These are phyloP conservation scores for Alcis repandata DNA, from an alignment of 2,888 invertebrate species.

Conservation along the genomic window DNA sequence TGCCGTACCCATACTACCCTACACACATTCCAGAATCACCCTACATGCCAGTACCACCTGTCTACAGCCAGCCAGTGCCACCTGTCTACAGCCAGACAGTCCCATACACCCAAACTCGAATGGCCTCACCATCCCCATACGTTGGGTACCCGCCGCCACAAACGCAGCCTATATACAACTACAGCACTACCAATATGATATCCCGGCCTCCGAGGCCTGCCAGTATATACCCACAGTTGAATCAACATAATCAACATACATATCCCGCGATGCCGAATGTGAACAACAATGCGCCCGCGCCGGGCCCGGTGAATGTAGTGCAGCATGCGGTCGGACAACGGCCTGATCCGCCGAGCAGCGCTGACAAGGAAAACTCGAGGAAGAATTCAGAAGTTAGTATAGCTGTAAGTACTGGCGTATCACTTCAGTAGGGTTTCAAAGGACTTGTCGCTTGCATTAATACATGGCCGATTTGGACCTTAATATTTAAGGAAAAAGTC, in stretches of 20 bases:
- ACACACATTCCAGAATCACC: slow-evolving; percentile 57
- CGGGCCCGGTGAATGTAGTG: slow-evolving; percentile 11
- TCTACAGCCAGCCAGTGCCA: slow-evolving; percentile 45
- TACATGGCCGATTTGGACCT: too few species aligned
- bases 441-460: too few species aligned
- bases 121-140: slow-evolving; percentile 73
- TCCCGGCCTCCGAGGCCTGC: slow-evolving; percentile 69
- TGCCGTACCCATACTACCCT: slow-evolving; percentile 65
- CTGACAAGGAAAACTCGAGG: slow-evolving; percentile 64
- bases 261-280: slow-evolving; percentile 57
- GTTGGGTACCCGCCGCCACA: slow-evolving; percentile 60
- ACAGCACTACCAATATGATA: slow-evolving; percentile 78
- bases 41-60: slow-evolving; percentile 53
- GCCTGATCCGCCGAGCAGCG: slow-evolving; percentile 59
- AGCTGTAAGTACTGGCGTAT: slow-evolving; percentile 29
- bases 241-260: slow-evolving; percentile 70
- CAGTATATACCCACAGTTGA: slow-evolving; percentile 69
- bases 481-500: too few species aligned
- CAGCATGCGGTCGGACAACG: slow-evolving; percentile 3
- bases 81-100: slow-evolving; percentile 63
- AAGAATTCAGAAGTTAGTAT: slow-evolving; percentile 74
- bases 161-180: slow-evolving; percentile 64
- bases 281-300: slow-evolving; percentile 17
- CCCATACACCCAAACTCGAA: slow-evolving; percentile 76
- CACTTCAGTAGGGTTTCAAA: background rate